Evolutionary conservation across 2,888 invertebrate genomes (phyloP), one percentile per base, ranked within the genome.

Genomic region (Lasioglossum morio): DNA sequence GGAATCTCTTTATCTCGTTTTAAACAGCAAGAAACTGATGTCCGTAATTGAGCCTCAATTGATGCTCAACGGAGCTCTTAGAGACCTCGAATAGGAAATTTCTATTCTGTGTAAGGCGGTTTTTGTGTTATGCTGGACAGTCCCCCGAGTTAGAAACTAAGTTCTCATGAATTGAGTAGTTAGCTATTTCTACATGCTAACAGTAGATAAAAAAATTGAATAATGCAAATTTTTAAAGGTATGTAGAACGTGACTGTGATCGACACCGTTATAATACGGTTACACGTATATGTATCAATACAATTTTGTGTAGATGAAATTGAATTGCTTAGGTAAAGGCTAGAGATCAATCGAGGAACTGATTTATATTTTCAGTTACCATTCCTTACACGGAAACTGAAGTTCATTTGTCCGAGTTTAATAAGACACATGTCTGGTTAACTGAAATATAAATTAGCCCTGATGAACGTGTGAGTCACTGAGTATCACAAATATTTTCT

Each of bases 401-500:
- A 19, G 60, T 76, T 69, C 30, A 23, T 57, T 23, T 53, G 4
- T n/a, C 66, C 27, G 23, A 34, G 27, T 70, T 60, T 66, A 60
- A 46, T 60, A 30, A 46, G 60, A 72, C 34, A 48, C 34, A 74
- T 14, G 27, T 34, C 57, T 30, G 23, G 34, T 85, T 81, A 81
- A 81, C 85, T 78, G 86, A 75, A 78, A 81, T 85, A 86, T 85
- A 87, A 87, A 86, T 74, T 27, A 86, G 79, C 69, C 27, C 86
- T 63, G 70, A 82, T 73, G 75, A 86, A 86, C 73, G 78, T 80
- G 75, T 48, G 88, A 88, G 81, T 89, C 79, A 89, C 88, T 84
- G 88, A 90, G 90, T 88, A 86, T 89, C 88, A 90, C 83, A 90
- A 90, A 83, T 83, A 83, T 73, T 73, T 53, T 77, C 14, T 79